Base-by-base conservation (phyloP, 2,797 vertebrate genomes). In the Silurus lanzhouensis region DNA sequence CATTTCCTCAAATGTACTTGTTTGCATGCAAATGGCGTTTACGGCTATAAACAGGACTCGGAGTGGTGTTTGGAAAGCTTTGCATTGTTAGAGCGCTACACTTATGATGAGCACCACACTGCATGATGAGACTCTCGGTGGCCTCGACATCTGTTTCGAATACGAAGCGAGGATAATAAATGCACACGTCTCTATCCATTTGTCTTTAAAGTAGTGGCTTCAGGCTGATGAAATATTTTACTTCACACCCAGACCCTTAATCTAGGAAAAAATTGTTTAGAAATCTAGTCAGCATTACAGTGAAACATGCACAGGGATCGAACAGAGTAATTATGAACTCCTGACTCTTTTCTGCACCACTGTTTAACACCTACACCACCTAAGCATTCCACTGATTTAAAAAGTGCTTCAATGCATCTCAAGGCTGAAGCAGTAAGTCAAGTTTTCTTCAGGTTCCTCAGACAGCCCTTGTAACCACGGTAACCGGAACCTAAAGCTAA, bases 381-480 rank as follows among this genome's bases (percentile, higher is more conserved):
- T 78, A 6, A 22, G 2, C 57, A 58, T 78, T 44, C 17, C 22
- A 44, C 20, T 10, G 67, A 78, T 86, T 67, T 82, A 85, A 52
- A 52, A 52, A 52, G 48, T 13, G 25, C 44, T 58, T 68, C 15
- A 85, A 27, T 5, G 71, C 44, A 75, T 66, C 71, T 85, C 77
- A 58, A 14, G 61, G 52, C 57, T 55, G 22, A 57, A 83, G 83
- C 80, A 68, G 83, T 86, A 66, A 84, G 76, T 17, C 72, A 80
- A 38, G 72, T 58, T 61, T 81, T 38, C 82, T 64, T 82, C 61
- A 14, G 68, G 82, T 70, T 44, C 27, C 63, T 70, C 81, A 66
- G 83, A 87, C 72, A 63, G 83, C 77, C 79, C 67, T 61, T 64
- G 90, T 90, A 87, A 86, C 90, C 86, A 91, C 89, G 86, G 90